phyloP scores from a whole-genome alignment of 1,140 invertebrate genomes.

The Vanessa atalanta region DNA sequence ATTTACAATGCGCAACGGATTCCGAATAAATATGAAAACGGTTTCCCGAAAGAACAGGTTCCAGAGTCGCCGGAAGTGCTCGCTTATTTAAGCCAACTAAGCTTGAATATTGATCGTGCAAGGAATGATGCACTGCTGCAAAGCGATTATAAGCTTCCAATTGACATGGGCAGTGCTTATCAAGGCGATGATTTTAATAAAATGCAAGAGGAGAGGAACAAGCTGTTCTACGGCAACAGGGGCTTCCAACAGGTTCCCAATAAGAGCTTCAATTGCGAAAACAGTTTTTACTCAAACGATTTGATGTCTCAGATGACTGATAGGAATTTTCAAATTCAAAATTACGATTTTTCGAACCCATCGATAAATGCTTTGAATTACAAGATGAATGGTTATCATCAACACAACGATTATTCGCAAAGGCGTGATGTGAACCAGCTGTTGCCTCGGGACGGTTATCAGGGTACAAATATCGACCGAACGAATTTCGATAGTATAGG shows the following conservation, averaged over 20 bases:
- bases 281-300: slow-evolving; percentile 49
- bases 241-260: slow-evolving; percentile 57
- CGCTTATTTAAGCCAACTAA: slow-evolving; percentile 66
- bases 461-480: slow-evolving; percentile 55
- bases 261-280: slow-evolving; percentile 57
- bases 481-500: slow-evolving; percentile 54
- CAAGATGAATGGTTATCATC: slow-evolving; percentile 66
- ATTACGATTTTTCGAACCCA: slow-evolving; percentile 62
- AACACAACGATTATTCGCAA: slow-evolving; percentile 64
- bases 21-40: slow-evolving; percentile 60
- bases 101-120: slow-evolving; percentile 51
- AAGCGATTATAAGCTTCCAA: slow-evolving; percentile 59
- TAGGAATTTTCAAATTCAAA: slow-evolving; percentile 49
- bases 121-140: slow-evolving; percentile 53
- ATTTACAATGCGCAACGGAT: slow-evolving; percentile 54
- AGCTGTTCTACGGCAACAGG: slow-evolving; percentile 60
- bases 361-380: slow-evolving; percentile 54
- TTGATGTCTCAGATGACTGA: slow-evolving; percentile 57
- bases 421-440: slow-evolving; percentile 61
- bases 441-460: slow-evolving; percentile 53
- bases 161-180: slow-evolving; percentile 61
- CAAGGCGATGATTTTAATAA: slow-evolving; percentile 60
- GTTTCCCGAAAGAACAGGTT: slow-evolving; percentile 57
- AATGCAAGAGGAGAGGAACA: slow-evolving; percentile 62
- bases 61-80: slow-evolving; percentile 60